A percentile compares a stretch with the other conserved stretches of the same genome.
Conservation (phyloP, 2,113 vertebrate genomes). For the Amblyopsis rosae region DNA sequence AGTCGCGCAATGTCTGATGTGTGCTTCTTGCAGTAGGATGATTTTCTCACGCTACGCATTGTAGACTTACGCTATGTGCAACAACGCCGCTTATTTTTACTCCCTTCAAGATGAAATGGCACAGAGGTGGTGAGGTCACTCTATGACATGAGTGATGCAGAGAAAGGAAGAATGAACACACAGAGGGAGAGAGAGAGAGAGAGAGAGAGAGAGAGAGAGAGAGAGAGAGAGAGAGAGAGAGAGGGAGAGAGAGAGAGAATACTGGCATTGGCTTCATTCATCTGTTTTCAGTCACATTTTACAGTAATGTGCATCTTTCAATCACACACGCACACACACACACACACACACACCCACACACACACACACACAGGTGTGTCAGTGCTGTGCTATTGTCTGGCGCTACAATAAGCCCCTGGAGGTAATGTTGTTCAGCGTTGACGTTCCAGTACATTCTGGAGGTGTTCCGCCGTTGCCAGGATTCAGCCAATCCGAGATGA, state of each 20-base stretch:
- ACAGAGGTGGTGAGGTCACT: slow-evolving; percentile 58
- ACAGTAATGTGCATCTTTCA: background rate
- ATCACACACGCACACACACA: slow-evolving; percentile 21
- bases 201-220: slow-evolving; percentile 10
- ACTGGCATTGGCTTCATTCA: background rate
- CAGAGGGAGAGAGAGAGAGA: slow-evolving; percentile 7
- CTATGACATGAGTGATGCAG: slow-evolving; percentile 30
- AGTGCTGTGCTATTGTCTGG: background rate
- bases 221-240: slow-evolving; percentile 14
- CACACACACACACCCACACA: slow-evolving; percentile 7
- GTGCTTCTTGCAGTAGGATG: slow-evolving; percentile 15
- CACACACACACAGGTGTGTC: background rate
- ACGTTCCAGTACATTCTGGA: slow-evolving; percentile 32
- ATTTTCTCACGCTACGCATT: slow-evolving; percentile 34
- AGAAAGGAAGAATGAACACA: background rate
- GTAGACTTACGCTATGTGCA: slow-evolving; percentile 19
- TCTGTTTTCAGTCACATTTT: background rate
- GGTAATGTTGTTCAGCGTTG: slow-evolving; percentile 23
- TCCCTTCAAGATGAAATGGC: slow-evolving; percentile 38
- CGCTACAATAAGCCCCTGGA: slow-evolving; percentile 7
- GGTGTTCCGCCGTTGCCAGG: slow-evolving; percentile 35
- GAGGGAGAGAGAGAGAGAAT: background rate
- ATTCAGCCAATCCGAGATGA: slow-evolving; percentile 36
- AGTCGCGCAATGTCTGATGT: slow-evolving; percentile 21
- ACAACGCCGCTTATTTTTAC: slow-evolving; percentile 44